Evolutionary conservation across 1,140 invertebrate genomes (phyloP).

Genomic region (Heliconius nattereri): DNA sequence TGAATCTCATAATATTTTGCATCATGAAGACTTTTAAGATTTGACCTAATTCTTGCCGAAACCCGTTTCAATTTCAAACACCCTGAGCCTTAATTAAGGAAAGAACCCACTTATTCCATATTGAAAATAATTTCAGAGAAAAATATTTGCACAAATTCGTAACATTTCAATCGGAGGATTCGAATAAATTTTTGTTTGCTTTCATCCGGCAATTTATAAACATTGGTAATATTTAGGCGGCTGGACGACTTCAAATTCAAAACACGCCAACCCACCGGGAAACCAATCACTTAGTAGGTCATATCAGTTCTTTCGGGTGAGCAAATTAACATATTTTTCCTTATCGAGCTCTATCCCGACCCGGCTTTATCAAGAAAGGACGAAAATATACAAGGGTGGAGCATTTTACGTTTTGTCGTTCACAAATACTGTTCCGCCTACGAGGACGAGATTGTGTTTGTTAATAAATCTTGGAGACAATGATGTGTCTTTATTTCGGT

Average conservation of each 20-base stretch:
- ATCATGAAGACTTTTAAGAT: conserved; percentile 1
- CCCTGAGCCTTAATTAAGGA: conserved; percentile 44
- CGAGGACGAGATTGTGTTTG: conserved; percentile 73
- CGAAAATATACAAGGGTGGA: conserved; percentile 65
- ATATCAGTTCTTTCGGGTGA: conserved; percentile 64
- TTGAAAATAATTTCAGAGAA: conserved; percentile 36
- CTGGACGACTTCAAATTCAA: conserved; percentile 64
- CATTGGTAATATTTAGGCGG: conserved; percentile 64
- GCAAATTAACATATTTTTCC: conserved; percentile 79
- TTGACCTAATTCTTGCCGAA: conserved; percentile 7
- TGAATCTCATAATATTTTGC: background rate
- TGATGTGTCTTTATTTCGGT: conserved; percentile 65
- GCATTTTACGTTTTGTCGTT: conserved; percentile 51
- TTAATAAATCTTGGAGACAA: conserved; percentile 74
- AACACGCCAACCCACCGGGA: conserved; percentile 66
- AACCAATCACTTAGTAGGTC: conserved; percentile 80
- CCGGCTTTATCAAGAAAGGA: conserved; percentile 70
- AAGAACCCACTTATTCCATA: conserved; percentile 29
- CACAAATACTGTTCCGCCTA: conserved; percentile 74
- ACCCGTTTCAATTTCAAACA: conserved; percentile 43
- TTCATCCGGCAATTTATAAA: conserved; percentile 69
- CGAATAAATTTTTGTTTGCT: conserved; percentile 58
- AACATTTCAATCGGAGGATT: conserved; percentile 55
- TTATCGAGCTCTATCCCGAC: conserved; percentile 72
- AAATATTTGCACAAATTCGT: conserved; percentile 27